These are phyloP conservation scores for Cepphus grylle DNA, from an alignment of 2,113 vertebrate species.

Conservation along the genomic window DNA sequence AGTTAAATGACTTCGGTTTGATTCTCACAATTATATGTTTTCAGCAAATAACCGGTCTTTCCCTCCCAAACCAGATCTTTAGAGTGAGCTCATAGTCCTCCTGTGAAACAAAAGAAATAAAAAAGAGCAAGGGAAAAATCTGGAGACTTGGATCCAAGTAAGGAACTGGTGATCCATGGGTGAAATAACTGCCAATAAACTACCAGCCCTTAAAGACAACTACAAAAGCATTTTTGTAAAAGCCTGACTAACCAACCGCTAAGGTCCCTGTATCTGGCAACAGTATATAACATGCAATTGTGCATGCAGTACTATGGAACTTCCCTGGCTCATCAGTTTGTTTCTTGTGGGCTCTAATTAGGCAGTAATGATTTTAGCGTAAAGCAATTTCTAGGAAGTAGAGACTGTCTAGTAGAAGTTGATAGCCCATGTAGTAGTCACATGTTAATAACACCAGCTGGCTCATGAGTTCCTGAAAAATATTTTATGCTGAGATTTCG, in stretches of 20 bases:
- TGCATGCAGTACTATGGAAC: background rate
- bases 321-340: background rate
- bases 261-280: background rate
- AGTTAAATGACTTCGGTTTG: background rate
- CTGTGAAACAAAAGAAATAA: background rate
- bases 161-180: background rate
- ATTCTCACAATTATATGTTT: background rate
- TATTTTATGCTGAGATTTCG: background rate
- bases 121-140: background rate
- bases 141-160: background rate
- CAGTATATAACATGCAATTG: background rate
- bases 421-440: background rate
- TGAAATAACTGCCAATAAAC: conserved; percentile 5
- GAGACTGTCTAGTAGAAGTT: background rate
- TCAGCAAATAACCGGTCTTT: background rate
- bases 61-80: background rate
- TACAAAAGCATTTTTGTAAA: conserved; percentile 55
- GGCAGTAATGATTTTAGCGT: conserved; percentile 7
- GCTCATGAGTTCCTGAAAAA: background rate
- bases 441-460: background rate
- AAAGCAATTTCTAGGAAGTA: conserved; percentile 21
- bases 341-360: conserved; percentile 16
- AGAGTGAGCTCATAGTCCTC: background rate
- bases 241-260: background rate
- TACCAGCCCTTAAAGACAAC: background rate